These are phyloP conservation scores for Taenaris catops DNA, from an alignment of 2,888 invertebrate species.

Conservation along the genomic window DNA sequence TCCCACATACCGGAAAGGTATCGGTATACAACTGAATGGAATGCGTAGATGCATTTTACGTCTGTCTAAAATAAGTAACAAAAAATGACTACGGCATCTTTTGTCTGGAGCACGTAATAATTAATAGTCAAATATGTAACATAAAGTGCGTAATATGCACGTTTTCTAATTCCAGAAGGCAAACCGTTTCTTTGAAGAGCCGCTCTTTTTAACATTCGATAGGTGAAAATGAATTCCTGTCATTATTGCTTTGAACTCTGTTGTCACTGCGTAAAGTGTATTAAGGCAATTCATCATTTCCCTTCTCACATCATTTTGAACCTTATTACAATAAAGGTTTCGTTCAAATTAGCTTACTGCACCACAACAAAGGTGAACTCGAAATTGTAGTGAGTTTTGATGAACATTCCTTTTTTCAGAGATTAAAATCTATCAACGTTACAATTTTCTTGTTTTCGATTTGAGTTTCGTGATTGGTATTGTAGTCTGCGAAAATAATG, in stretches of 20 bases:
- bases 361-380: constrained; percentile 4
- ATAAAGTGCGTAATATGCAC: too few species aligned
- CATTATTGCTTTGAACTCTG: constrained; percentile 30
- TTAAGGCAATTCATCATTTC: constrained; percentile 16
- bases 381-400: constrained; percentile 13
- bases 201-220: constrained; percentile 25
- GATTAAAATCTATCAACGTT: constrained; percentile 16
- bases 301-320: constrained; percentile 5
- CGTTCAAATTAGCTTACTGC: not conserved
- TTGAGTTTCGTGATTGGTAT: too few species aligned
- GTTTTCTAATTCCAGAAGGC: too few species aligned
- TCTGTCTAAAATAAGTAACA: too few species aligned
- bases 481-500: too few species aligned
- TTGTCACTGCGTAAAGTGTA: constrained; percentile 25
- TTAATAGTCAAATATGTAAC: too few species aligned
- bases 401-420: constrained; percentile 6
- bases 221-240: constrained; percentile 30
- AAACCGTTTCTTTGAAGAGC: constrained; percentile 17
- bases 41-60: too few species aligned
- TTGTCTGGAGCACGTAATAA: too few species aligned
- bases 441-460: not conserved
- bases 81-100: too few species aligned
- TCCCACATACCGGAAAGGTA: too few species aligned
- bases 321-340: not conserved
- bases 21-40: too few species aligned